Evolutionary conservation across 2,888 invertebrate species (phyloP), one percentile per base, ranked within the genome.

Genomic region (Baronia brevicornis): DNA sequence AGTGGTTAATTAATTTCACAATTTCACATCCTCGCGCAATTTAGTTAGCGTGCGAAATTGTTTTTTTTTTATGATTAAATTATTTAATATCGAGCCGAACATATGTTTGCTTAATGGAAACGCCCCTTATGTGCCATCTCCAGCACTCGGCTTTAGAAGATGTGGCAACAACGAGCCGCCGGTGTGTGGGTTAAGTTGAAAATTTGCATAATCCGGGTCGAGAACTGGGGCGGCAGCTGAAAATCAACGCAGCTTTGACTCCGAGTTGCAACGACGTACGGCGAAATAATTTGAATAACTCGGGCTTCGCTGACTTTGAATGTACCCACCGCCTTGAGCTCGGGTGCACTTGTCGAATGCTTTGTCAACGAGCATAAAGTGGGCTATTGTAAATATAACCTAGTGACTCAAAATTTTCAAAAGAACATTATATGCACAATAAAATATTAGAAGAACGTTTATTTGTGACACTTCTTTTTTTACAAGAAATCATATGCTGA

Each of bases 201-300:
- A 29, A 35, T 35, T 35, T 35, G 25, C 35, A 35, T 35, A 29
- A 35, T 29, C 35, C 35, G 13, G 13, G 24, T 28, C 22, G 25
- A 29, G 29, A 29, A 29, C 25, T 35, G 21, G 35, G 29, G 6
- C 34, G 29, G 26, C 29, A 19, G 24, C 23, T 9, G 34, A 7
- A 17, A 29, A 34, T 27, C 33, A 11, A 9, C 15, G 7, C 17
- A 21, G 25, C 26, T 35, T 26, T 25, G 33, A 33, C 27, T 33
- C n/a, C n/a, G n/a, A n/a, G n/a, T n/a, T 27, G 33, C 20, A 3
- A 4, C 6, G 4, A 14, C 5, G 13, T 7, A 20, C 19, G 14
- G 13, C 5, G 4, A 13, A 24, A 26, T 20, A 10, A 20, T 32
- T 32, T 25, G 14, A 14, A 19, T 32, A 12, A 14, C 13, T 32